A percentile compares a stretch with the other conserved stretches of the same genome.
These are phyloP conservation scores for Sylvilagus bachmani DNA, from an alignment of 2,113 vertebrate species.

Conservation along the genomic window DNA sequence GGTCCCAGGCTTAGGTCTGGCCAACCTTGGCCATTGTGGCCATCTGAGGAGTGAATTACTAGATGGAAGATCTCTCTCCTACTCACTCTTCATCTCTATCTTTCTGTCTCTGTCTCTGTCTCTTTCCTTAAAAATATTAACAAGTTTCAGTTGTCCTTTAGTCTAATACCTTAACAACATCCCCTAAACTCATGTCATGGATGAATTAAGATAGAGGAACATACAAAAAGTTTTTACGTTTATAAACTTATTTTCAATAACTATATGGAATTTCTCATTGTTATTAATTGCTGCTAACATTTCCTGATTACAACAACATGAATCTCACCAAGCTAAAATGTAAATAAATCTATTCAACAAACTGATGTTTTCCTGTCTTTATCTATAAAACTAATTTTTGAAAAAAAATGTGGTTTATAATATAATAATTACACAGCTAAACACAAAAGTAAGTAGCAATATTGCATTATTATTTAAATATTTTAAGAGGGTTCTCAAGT, in stretches of 20 bases:
- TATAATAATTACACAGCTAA: neutral
- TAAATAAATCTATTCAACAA: constrained; percentile 7
- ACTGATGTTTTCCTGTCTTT: neutral
- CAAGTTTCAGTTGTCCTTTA: neutral
- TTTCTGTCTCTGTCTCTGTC: too few relatives aligned
- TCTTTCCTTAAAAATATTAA: neutral
- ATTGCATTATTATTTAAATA: neutral
- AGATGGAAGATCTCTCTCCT: too few relatives aligned
- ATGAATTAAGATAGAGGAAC: neutral
- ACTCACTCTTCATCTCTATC: too few relatives aligned
- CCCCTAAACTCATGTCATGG: neutral
- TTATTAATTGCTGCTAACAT: neutral
- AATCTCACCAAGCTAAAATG: neutral
- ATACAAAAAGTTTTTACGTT: neutral
- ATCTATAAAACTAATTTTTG: neutral
- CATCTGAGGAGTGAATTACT: too few relatives aligned
- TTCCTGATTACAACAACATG: neutral
- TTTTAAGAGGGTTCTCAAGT: neutral
- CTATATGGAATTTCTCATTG: neutral
- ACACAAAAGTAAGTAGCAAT: neutral
- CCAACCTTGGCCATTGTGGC: too few relatives aligned
- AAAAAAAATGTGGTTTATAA: neutral
- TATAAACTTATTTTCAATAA: neutral
- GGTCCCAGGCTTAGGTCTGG: too few relatives aligned
- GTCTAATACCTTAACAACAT: neutral